Evolutionary conservation across 2,888 invertebrate genomes (phyloP), one percentile per base, ranked within the genome.

Genomic region (Brenthis ino): DNA sequence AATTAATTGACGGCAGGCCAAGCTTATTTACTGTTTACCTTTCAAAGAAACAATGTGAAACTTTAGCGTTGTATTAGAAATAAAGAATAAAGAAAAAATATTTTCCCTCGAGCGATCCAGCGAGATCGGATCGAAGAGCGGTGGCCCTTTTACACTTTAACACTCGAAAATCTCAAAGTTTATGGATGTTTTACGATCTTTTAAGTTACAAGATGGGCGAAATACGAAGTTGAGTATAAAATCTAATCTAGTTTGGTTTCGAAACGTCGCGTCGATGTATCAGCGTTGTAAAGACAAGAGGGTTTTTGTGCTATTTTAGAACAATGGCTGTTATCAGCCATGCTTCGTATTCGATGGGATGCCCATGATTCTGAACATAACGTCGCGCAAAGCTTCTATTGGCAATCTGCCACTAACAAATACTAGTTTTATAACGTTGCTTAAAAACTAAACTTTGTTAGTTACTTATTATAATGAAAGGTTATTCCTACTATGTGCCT

Each of bases 231-330:
- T 43, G n/a, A 48, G 50, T 33, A 61, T 43, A 61, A 63, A 53
- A 60, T 67, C n/a, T 61, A 60, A 57, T 67, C 56, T 67, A 61
- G 37, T 67, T 61, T 16, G 55, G 54, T 43, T 43, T 65, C 24
- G 48, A 65, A 57, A 60, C 48, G 64, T 43, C 11, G 37, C 11
- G 4, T 58, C 69, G 69, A 67, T 69, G 69, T 63, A 66, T 60
- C 68, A 51, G 60, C 64, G 64, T 61, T 61, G 67, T 61, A 47
- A 53, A 69, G 56, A 69, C 60, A 69, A 74, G 72, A 68, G 74
- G 53, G 63, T 71, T 69, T 73, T 72, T 74, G 72, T 74, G 70
- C 74, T 64, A 74, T 69, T 74, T 74, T 72, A 64, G 56, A 72
- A 74, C 74, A 74, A 74, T 67, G 65, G 69, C 37, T 51, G 63